Percentiles rank a stretch among this genome's conserved stretches.
Conservation (phyloP, 1,140 invertebrate genomes). For the Cotesia typhae region DNA sequence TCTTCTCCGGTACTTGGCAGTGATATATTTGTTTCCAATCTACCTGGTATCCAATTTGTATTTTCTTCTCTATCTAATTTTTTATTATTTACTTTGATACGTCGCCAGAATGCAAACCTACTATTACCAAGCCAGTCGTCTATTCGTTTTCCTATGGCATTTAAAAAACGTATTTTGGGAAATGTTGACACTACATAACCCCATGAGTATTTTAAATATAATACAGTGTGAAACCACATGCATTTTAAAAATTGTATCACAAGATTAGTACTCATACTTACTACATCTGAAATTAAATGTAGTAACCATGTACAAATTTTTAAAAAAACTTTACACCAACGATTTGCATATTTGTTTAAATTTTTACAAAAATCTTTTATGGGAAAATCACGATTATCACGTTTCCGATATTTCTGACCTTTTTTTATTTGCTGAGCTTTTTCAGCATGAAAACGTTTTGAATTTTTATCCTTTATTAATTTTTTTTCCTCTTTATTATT, state of each 20-base stretch:
- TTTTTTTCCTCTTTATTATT: constrained; percentile 64
- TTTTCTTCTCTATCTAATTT: constrained; percentile 53
- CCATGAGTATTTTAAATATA: constrained; percentile 62
- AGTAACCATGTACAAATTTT: constrained; percentile 79
- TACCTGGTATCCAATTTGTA: constrained; percentile 64
- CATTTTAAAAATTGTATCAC: constrained; percentile 71
- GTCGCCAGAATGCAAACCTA: constrained; percentile 70
- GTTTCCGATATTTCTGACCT: constrained; percentile 56
- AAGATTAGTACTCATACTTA: constrained; percentile 78
- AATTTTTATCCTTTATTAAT: constrained; percentile 59
- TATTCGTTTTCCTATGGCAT: constrained; percentile 67
- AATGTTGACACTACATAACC: constrained; percentile 54
- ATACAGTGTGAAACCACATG: constrained; percentile 57
- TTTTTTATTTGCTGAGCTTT: constrained; percentile 61
- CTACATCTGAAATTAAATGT: constrained; percentile 80
- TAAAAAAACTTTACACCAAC: constrained; percentile 75
- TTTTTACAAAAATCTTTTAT: constrained; percentile 66
- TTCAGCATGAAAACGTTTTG: constrained; percentile 60
- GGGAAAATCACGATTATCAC: constrained; percentile 56
- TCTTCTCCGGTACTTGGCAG: constrained; percentile 91
- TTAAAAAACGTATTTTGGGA: constrained; percentile 59
- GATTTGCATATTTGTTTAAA: constrained; percentile 67
- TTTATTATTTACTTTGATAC: constrained; percentile 32
- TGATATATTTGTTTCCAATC: constrained; percentile 81
- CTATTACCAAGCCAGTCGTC: constrained; percentile 70